Base-by-base conservation (phyloP, 2,888 invertebrate species). In the Oegoconia quadripuncta region DNA sequence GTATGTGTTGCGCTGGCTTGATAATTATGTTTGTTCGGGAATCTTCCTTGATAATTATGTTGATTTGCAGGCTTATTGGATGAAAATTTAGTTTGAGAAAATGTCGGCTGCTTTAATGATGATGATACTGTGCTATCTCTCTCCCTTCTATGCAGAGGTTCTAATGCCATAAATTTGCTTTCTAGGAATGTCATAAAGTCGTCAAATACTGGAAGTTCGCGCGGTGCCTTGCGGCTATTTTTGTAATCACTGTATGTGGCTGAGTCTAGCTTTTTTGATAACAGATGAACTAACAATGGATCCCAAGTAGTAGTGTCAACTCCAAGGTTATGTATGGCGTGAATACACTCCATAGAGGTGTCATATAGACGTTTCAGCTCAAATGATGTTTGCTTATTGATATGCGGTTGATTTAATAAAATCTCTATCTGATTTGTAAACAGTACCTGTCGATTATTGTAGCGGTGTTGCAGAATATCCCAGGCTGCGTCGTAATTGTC, bases 401-500 rank as follows among this genome's bases (percentile, higher is more conserved):
- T 42, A 5, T 23, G 25, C 1, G 42, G 31, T 3, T 29, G 18
- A 9, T 32, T 13, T 1, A 42, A 5, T 18, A 39, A 23, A 8
- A 17, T 27, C 23, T 36, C 37, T 1, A 26, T 12, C 7, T 14
- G 29, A 1, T 32, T 31, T 3, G 26, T 34, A 13, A 37, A 39
- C 23, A 18, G 29, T 17, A 34, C 22, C 9, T 23, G 22, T 3
- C 17, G 33, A 27, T 47, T 50, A 25, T 48, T 41, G 29, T 46
- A 50, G n/a, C 52, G 38, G 7, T 53, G 41, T 1, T 13, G 28
- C 3, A 50, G 15, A 27, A 49, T 46, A 7, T 47, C 37, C 47
- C 49, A 53, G 18, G 44, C 42, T 1, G 41, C 23, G 2, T 35
- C 18, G 23, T 50, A 52, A 29, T 48, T 52, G 1, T 55, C 50